These are phyloP conservation scores for Bembecia ichneumoniformis DNA, from an alignment of 2,888 invertebrate species.

Conservation along the genomic window DNA sequence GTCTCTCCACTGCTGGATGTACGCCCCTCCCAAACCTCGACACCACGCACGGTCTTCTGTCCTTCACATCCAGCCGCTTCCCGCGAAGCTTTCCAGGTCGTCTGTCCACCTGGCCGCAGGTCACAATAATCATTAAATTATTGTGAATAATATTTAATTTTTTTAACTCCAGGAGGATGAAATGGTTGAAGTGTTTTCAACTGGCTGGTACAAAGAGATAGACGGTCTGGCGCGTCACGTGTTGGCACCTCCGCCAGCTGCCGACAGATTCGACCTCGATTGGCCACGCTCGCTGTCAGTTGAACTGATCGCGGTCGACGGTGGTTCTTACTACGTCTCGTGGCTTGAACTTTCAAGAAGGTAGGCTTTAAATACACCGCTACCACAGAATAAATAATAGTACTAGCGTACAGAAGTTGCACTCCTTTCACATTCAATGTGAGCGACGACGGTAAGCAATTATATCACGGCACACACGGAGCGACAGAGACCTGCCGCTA, in stretches of 20 bases:
- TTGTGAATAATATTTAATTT: not conserved
- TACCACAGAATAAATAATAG: too few relatives aligned
- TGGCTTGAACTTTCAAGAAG: conserved; percentile 86
- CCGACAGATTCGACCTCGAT: conserved; percentile 74
- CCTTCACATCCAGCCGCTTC: too few relatives aligned
- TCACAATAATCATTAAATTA: too few relatives aligned
- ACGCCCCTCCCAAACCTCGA: too few relatives aligned
- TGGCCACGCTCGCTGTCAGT: conserved; percentile 80
- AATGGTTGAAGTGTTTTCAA: conserved; percentile 86
- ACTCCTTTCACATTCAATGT: too few relatives aligned
- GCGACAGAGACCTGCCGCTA: too few relatives aligned
- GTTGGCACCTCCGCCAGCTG: conserved; percentile 67
- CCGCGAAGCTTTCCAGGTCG: not conserved
- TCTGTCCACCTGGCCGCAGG: not conserved
- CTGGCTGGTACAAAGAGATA: conserved; percentile 78
- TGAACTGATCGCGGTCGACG: conserved; percentile 84
- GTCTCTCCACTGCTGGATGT: too few relatives aligned
- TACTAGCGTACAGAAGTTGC: too few relatives aligned
- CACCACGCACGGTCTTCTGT: too few relatives aligned
- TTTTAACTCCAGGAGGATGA: conserved; percentile 63
- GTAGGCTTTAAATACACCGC: conserved; percentile 22
- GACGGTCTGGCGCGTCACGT: conserved; percentile 73
- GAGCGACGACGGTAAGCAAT: too few relatives aligned
- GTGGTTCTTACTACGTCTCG: conserved; percentile 81
- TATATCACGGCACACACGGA: too few relatives aligned